Conservation (phyloP, 2,113 vertebrate genomes). For the Xerus inauris region DNA sequence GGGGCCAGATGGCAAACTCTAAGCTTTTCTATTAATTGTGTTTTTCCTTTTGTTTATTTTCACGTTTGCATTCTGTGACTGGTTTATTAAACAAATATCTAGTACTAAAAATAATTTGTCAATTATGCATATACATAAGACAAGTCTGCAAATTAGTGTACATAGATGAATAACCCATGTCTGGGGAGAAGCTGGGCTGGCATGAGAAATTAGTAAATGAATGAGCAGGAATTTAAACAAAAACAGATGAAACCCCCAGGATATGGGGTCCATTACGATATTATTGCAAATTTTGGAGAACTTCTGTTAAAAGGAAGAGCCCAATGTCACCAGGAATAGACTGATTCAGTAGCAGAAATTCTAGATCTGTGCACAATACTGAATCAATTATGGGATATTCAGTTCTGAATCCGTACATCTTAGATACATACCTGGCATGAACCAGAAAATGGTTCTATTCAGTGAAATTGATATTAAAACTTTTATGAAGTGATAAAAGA, state of each 20-base stretch:
- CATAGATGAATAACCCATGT: not conserved
- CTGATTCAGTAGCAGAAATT: not conserved
- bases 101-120: not conserved
- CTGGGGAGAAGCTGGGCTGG: not conserved
- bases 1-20: not conserved
- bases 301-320: not conserved
- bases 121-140: not conserved
- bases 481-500: not conserved
- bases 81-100: not conserved
- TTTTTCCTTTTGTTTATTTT: conserved; percentile 1
- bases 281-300: not conserved
- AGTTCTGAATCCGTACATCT: not conserved
- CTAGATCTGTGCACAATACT: not conserved
- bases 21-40: not conserved
- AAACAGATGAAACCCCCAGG: not conserved
- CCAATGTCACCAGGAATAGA: not conserved
- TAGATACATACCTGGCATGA: not conserved
- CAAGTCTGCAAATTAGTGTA: not conserved
- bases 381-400: not conserved
- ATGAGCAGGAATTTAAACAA: not conserved
- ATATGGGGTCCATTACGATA: not conserved
- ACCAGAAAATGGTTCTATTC: not conserved
- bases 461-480: not conserved
- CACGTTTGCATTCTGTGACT: not conserved
- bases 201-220: not conserved